Conservation (phyloP, 2,797 vertebrate genomes). For the Myiotriccus ornatus region DNA sequence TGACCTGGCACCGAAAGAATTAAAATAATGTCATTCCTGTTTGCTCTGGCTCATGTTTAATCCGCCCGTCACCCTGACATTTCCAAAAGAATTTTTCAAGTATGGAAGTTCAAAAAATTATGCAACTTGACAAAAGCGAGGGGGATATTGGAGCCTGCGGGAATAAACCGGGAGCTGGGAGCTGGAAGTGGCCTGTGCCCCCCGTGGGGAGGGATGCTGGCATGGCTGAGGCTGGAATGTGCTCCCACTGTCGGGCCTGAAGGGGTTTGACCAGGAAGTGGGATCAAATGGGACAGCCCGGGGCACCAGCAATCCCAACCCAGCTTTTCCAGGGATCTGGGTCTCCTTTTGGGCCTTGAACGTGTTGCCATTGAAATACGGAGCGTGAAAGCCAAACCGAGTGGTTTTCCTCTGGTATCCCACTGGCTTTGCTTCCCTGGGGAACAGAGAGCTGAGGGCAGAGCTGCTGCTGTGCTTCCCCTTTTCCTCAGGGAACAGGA, state of each 20-base stretch:
- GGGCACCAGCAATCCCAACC: neutral
- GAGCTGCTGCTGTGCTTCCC: accelerated
- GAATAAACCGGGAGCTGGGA: neutral
- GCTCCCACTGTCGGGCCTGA: accelerated
- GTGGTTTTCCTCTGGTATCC: neutral
- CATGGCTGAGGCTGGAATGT: accelerated
- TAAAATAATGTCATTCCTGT: conserved; percentile 73
- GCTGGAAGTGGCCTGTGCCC: neutral
- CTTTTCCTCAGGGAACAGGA: accelerated
- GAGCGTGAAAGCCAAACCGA: neutral
- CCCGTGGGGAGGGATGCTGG: neutral
- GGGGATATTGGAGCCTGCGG: neutral
- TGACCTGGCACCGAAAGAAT: conserved; percentile 63
- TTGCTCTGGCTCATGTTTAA: conserved; percentile 67
- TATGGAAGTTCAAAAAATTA: conserved; percentile 65
- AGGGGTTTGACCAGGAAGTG: neutral
- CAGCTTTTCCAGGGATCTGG: neutral
- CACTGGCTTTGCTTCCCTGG: neutral
- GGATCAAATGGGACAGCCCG: neutral
- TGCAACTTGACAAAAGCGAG: conserved; percentile 51
- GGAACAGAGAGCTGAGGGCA: too few relatives aligned
- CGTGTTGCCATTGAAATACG: accelerated
- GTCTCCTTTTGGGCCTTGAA: neutral
- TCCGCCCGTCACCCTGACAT: conserved; percentile 72
- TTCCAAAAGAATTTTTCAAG: conserved; percentile 74